Conservation (phyloP, 2,888 invertebrate species). For the Clitarchus hookeri region DNA sequence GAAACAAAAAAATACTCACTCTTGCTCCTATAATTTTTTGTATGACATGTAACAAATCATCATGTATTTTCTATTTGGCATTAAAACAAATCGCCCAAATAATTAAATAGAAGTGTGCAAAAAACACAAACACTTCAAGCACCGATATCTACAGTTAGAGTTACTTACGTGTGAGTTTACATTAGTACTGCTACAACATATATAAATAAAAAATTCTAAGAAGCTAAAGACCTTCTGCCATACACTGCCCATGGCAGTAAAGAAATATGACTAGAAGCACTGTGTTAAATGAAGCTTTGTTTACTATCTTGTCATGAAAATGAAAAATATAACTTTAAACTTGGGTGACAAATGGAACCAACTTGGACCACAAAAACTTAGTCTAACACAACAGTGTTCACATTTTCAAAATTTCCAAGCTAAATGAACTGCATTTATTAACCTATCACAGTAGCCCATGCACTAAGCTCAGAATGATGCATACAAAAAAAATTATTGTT, state of each 20-base stretch:
- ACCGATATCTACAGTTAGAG: too few species aligned
- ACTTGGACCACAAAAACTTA: neutral
- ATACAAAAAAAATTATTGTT: neutral
- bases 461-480: neutral
- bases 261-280: neutral
- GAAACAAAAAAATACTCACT: too few species aligned
- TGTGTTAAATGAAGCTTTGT: neutral
- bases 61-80: neutral
- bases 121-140: neutral
- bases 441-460: conserved; percentile 1
- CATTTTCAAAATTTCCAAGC: neutral
- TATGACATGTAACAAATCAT: neutral
- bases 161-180: neutral
- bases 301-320: neutral
- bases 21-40: too few species aligned
- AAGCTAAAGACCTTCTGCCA: neutral
- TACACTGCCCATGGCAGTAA: neutral
- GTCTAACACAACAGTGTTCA: neutral
- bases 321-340: neutral
- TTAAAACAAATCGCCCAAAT: neutral
- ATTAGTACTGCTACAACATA: neutral
- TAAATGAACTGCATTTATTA: neutral
- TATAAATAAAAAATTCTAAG: neutral
- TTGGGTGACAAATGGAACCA: neutral
- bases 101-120: neutral